phyloP scores from a whole-genome alignment of 2,888 invertebrate species.

The Hydrotaea diabolus region DNA sequence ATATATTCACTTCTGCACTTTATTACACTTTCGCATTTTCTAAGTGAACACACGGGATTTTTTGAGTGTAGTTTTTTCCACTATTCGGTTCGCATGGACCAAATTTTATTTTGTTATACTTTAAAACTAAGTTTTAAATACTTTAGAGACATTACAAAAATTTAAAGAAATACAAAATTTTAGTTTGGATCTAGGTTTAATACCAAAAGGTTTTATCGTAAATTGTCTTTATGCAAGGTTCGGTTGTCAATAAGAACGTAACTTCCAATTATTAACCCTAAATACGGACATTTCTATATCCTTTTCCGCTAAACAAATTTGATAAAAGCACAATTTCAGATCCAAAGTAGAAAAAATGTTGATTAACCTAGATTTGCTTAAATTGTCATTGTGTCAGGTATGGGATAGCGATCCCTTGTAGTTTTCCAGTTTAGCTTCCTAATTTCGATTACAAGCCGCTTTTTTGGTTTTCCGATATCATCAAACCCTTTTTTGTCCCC shows the following conservation, averaged over 20 bases:
- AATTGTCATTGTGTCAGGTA: slow-evolving; percentile 23
- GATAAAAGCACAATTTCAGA: slow-evolving; percentile 50
- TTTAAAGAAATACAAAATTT: slow-evolving; percentile 10
- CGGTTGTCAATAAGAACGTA: background rate
- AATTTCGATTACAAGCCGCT: slow-evolving; percentile 45
- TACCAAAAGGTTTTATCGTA: background rate
- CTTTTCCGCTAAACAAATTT: slow-evolving; percentile 35
- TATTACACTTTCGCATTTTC: no score
- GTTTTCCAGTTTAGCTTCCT: slow-evolving; percentile 54
- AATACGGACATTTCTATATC: slow-evolving; percentile 53
- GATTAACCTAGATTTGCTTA: slow-evolving; percentile 41
- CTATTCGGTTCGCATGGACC: no score
- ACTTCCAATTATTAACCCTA: background rate
- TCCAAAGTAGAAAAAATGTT: slow-evolving; percentile 40
- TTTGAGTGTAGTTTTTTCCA: no score
- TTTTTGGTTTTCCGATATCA: slow-evolving; percentile 45
- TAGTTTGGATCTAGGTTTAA: slow-evolving; percentile 1
- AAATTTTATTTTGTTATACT: no score
- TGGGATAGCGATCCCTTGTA: slow-evolving; percentile 43
- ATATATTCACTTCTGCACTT: no score
- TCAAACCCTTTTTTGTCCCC: slow-evolving; percentile 42
- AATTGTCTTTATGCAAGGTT: background rate
- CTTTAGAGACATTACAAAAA: slow-evolving; percentile 5
- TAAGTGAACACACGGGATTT: no score
- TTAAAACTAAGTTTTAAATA: slow-evolving; percentile 7